Evolutionary conservation across 1,140 invertebrate genomes (phyloP).

Genomic region (Zaprionus inermis): DNA sequence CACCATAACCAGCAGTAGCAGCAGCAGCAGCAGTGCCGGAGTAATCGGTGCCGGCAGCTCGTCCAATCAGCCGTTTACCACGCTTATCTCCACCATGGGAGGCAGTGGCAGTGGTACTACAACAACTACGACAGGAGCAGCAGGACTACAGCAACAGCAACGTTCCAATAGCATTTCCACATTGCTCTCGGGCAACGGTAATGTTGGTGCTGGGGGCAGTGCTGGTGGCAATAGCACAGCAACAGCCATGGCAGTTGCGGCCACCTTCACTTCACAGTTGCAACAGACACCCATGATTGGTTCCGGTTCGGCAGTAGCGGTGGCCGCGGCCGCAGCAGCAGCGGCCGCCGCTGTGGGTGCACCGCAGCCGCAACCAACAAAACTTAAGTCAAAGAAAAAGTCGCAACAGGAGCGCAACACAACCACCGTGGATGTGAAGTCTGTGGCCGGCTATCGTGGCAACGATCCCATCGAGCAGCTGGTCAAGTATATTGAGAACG

Average conservation of each 20-base stretch:
- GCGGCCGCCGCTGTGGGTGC: constrained; percentile 12
- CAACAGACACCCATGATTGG: constrained; percentile 20
- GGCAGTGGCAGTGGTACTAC: constrained; percentile 20
- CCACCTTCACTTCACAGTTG: constrained; percentile 56
- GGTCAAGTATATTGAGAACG: constrained; percentile 85
- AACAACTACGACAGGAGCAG: neutral
- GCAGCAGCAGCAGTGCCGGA: constrained; percentile 15
- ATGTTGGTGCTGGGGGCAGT: neutral
- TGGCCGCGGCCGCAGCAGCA: constrained; percentile 10
- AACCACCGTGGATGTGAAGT: constrained; percentile 86
- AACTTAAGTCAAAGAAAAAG: constrained; percentile 73
- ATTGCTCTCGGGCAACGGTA: constrained; percentile 37
- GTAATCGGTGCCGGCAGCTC: neutral
- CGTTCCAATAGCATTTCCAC: constrained; percentile 62
- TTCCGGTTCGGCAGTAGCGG: constrained; percentile 16
- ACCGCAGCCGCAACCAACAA: constrained; percentile 53
- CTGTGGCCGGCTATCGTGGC: constrained; percentile 86
- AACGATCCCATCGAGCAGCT: constrained; percentile 85
- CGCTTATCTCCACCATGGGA: constrained; percentile 50
- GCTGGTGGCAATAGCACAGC: constrained; percentile 49
- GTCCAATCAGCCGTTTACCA: constrained; percentile 46
- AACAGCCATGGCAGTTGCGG: constrained; percentile 60
- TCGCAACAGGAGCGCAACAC: constrained; percentile 85
- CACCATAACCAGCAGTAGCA: constrained; percentile 17
- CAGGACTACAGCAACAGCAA: constrained; percentile 30